Evolutionary conservation across 1,140 invertebrate species (phyloP).

Genomic region (Chrysopa pallens): DNA sequence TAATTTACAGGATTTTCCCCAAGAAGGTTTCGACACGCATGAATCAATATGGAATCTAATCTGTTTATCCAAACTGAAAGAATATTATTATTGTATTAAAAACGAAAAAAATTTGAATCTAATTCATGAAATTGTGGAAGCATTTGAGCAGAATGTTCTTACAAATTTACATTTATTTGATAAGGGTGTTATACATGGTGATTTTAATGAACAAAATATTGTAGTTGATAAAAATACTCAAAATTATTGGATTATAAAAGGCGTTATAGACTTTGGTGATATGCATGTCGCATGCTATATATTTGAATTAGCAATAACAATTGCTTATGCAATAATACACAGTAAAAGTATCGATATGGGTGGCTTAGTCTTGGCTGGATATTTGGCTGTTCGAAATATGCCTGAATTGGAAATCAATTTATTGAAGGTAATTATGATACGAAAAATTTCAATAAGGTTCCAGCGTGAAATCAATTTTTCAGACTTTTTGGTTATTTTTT

Average conservation of each 20-base stretch:
- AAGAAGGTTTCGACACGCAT: slow-evolving; percentile 43
- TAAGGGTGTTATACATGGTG: slow-evolving; percentile 69
- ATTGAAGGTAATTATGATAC: slow-evolving; percentile 34
- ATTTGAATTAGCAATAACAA: slow-evolving; percentile 67
- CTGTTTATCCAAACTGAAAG: slow-evolving; percentile 41
- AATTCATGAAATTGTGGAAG: slow-evolving; percentile 40
- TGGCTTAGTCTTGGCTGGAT: slow-evolving; percentile 59
- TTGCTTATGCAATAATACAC: slow-evolving; percentile 63
- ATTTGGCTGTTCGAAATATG: slow-evolving; percentile 36
- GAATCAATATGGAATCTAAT: slow-evolving; percentile 54
- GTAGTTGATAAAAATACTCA: slow-evolving; percentile 33
- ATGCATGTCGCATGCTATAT: slow-evolving; percentile 48
- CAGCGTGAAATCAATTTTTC: too few species aligned
- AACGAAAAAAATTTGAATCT: slow-evolving; percentile 35
- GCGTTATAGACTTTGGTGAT: slow-evolving; percentile 74
- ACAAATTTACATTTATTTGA: slow-evolving; percentile 33
- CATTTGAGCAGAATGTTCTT: slow-evolving; percentile 45
- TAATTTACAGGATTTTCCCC: slow-evolving; percentile 45
- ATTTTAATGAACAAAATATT: slow-evolving; percentile 80
- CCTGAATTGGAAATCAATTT: slow-evolving; percentile 39
- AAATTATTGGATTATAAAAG: slow-evolving; percentile 29
- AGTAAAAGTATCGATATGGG: slow-evolving; percentile 39
- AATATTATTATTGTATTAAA: slow-evolving; percentile 49
- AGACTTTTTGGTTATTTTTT: too few species aligned
- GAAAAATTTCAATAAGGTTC: too few species aligned